Conservation (phyloP, 2,797 vertebrate species). For the Merluccius polli region DNA sequence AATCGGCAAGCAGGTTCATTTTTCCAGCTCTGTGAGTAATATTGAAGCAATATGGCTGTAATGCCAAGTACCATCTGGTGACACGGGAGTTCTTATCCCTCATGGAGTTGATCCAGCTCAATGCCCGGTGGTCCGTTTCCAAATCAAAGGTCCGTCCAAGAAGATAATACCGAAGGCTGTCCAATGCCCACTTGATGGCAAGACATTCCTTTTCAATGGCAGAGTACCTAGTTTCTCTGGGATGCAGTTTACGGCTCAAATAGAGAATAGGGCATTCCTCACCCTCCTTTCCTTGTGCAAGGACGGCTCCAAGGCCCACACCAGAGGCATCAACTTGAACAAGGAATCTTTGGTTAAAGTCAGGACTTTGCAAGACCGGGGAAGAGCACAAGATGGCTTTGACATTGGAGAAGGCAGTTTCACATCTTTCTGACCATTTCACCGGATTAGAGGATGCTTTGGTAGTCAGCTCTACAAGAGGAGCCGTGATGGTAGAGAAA, state of each 20-base stretch:
- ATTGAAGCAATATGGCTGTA: constrained; percentile 5
- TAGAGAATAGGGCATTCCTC: background rate
- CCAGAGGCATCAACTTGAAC: background rate
- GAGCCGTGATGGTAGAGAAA: too few species aligned
- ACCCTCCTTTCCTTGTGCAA: background rate
- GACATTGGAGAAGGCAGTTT: too few species aligned
- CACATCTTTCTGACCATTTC: too few species aligned
- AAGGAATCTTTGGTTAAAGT: constrained; percentile 3
- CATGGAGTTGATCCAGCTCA: constrained; percentile 2
- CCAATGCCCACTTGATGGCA: constrained; percentile 14
- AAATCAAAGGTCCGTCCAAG: constrained; percentile 4
- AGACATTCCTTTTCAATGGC: background rate
- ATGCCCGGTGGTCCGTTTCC: background rate
- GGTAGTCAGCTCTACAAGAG: too few species aligned
- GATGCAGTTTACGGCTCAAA: background rate
- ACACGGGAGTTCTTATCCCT: too few species aligned
- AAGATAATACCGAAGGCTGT: background rate
- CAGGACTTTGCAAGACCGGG: too few species aligned
- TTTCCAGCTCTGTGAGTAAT: too few species aligned
- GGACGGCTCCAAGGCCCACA: background rate
- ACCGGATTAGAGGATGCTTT: too few species aligned
- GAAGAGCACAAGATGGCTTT: too few species aligned
- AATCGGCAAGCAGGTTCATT: too few species aligned
- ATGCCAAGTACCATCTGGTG: constrained; percentile 3
- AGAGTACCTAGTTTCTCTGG: background rate